A percentile compares a stretch with the other conserved stretches of the same genome.
These are phyloP conservation scores for Siphlonurus alternatus DNA, from an alignment of 2,888 invertebrate species.

Conservation along the genomic window DNA sequence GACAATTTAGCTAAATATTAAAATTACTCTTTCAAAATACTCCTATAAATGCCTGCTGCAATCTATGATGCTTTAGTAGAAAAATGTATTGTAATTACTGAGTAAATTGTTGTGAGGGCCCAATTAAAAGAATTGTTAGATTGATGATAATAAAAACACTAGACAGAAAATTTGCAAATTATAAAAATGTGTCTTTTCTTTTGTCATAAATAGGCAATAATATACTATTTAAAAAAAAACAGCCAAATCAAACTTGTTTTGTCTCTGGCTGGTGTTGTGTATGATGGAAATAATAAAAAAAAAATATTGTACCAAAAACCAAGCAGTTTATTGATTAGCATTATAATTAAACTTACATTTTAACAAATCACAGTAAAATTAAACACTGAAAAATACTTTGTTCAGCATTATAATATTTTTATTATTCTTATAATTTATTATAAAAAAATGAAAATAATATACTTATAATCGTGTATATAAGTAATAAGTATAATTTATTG, in stretches of 20 bases:
- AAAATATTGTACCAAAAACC: neutral
- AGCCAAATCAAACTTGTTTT: neutral
- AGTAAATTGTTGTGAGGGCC: neutral
- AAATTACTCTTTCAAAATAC: neutral
- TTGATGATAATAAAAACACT: neutral
- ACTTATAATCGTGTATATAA: no score
- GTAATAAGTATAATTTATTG: no score
- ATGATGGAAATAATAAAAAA: neutral
- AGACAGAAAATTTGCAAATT: neutral
- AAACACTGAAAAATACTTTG: no score
- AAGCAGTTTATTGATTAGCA: no score
- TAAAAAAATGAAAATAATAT: no score
- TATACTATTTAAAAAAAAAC: neutral
- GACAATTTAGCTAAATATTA: neutral
- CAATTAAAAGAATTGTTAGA: neutral
- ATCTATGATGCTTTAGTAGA: neutral
- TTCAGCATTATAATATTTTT: no score
- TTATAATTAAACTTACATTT: no score
- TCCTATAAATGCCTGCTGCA: neutral
- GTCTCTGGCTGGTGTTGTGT: neutral
- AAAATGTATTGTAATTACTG: neutral
- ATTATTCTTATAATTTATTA: no score
- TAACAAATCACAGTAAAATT: no score
- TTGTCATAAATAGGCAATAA: neutral
- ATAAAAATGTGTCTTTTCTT: neutral